Evolutionary conservation across 2,797 vertebrate genomes (phyloP), one percentile per base, ranked within the genome.

Genomic region (Scleropages formosus): DNA sequence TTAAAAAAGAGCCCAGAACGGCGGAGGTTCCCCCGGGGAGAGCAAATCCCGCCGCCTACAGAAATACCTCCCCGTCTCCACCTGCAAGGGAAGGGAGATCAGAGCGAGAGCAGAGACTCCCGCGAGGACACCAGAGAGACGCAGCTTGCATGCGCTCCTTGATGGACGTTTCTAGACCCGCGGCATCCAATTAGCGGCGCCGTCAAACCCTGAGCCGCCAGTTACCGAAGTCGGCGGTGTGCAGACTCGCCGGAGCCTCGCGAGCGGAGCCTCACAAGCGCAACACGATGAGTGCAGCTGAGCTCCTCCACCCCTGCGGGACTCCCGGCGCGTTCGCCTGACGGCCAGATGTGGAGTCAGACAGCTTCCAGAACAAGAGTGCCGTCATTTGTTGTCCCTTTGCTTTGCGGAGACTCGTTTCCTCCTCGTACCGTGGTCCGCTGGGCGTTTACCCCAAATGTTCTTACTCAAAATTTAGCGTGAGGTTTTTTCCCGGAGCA

Each of bases 341-440:
- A 68, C 68, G 66, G 47, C 24, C 66, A 47, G 24, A 68, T 47
- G 44, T 68, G 47, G 47, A 68, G 68, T 68, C 68, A 68, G n/a
- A 68, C 66, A 51, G 46, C 20, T 22, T 68, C 51, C 15, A 68
- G 68, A 26, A 20, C 66, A 44, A 68, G 46, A 22, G 68, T 51
- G 47, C 66, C 26, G 66, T 47, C 66, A 39, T 51, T 51, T 68
- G 66, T 68, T 47, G 51, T 68, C 20, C 47, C 26, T 68, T 68
- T 68, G 68, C 11, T 47, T 44, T 47, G 26, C 47, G 47, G 66
- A 68, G 22, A 51, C 22, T 2, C 39, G 31, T 2, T 39, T 39
- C 39, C 31, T 6, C 6, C 31, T 39, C 31, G 31, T 39, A 2
- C 31, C 39, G 6, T 31, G 39, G 31, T 2, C 31, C 39, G 31